Evolutionary conservation across 2,888 invertebrate genomes (phyloP), one percentile per base, ranked within the genome.

Genomic region (Elysia crispata): DNA sequence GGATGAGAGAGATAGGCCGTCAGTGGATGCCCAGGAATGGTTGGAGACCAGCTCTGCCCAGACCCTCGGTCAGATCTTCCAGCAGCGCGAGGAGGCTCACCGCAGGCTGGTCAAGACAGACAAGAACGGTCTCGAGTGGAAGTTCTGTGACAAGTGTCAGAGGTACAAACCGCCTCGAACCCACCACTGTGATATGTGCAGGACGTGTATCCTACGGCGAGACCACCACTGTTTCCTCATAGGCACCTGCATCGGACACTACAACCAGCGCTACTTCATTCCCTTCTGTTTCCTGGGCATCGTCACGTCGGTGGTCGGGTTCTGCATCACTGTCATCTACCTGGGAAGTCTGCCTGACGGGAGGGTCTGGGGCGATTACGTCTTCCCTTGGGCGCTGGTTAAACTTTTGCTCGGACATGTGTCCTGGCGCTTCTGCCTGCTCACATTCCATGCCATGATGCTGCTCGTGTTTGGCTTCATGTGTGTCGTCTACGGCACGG

Each of bases 161-260:
- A 81, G 86, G 80, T 80, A 84, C 54, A 80, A 83, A 0, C 90
- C 90, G 0, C 89, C 90, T 1, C 82, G 89, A 11, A 79, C 88
- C 11, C 87, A 89, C 77, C 89, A 90, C 79, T 90, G 90, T 76
- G 82, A 84, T 15, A 82, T 85, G 8, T 90, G 90, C 82, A 76
- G 85, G 62, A 82, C 70, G 30, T 90, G 90, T 82, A 88, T 90
- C n/a, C 79, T 90, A 25, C 88, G 89, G 73, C 82, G 90, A 1
- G 90, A 90, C 81, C 90, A 90, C 81, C 90, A 90, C 80, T 90
- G 90, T 73, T 88, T 84, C 72, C 84, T 90, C 83, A 85, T 89
- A n/a, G 90, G 88, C 15, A 83, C 82, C n/a, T 87, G 87, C 77
- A 86, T 89, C 13, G 89, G 89, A 1, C 87, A 85, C 74, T 87